Percentiles rank a stretch among this genome's conserved stretches.
Evolutionary conservation across 1,140 invertebrate species (phyloP).

Genomic region (Pachypeltis micranthus): DNA sequence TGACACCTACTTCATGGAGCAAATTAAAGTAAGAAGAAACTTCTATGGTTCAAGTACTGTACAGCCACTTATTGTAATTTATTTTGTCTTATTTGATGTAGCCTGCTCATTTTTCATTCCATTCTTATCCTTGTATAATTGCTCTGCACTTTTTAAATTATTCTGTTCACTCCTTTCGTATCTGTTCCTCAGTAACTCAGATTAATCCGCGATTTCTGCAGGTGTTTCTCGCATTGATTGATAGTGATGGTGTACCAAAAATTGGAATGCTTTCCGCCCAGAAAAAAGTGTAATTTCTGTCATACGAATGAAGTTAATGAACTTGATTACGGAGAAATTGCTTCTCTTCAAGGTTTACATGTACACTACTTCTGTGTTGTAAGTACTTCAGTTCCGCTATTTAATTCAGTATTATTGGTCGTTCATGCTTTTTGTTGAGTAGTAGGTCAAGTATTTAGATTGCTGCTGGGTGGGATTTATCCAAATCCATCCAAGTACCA

Average conservation of each 20-base stretch:
- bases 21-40: too few species aligned
- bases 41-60: too few species aligned
- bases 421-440: not conserved
- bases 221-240: not conserved
- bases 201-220: not conserved
- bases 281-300: not conserved
- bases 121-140: not conserved
- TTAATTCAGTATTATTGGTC: not conserved
- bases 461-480: too few species aligned
- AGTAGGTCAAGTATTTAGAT: too few species aligned
- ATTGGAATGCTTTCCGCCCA: not conserved
- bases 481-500: too few species aligned
- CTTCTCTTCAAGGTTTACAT: not conserved
- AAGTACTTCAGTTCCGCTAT: not conserved
- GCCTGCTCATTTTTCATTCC: not conserved
- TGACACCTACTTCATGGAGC: too few species aligned
- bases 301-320: not conserved
- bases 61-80: too few species aligned
- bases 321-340: not conserved
- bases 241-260: not conserved
- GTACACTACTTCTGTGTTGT: not conserved
- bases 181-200: not conserved
- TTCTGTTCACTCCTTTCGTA: too few species aligned
- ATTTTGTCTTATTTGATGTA: not conserved
- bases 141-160: not conserved